Evolutionary conservation across 2,113 vertebrate species (phyloP).

Genomic region (Podilymbus podiceps): DNA sequence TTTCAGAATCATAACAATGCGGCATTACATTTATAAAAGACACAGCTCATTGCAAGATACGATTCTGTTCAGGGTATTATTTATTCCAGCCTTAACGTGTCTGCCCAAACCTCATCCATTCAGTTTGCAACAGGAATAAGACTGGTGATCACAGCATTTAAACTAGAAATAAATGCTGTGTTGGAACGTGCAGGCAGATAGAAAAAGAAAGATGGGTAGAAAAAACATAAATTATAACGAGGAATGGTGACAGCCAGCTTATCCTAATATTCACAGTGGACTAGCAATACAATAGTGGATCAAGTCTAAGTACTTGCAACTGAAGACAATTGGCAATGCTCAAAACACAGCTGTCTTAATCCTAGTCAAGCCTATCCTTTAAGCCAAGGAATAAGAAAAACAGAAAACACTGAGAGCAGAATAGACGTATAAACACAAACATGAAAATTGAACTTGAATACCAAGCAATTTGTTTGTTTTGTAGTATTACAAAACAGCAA

Average conservation of each 20-base stretch:
- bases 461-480: not conserved
- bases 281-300: not conserved
- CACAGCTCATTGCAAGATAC: not conserved
- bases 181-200: not conserved
- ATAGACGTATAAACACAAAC: conserved; percentile 47
- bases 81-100: not conserved
- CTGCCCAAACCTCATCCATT: not conserved
- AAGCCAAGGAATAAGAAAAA: conserved; percentile 43
- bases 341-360: conserved; percentile 59
- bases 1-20: not conserved
- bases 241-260: not conserved
- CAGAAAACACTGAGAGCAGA: conserved; percentile 18
- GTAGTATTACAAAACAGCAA: not conserved
- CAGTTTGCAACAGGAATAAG: not conserved
- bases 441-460: not conserved
- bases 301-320: not conserved
- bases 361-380: not conserved
- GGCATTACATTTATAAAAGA: not conserved
- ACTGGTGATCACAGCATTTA: not conserved
- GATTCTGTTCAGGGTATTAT: not conserved
- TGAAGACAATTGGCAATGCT: not conserved
- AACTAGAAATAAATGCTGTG: not conserved
- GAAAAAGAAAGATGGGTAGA: not conserved
- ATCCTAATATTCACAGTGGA: not conserved
- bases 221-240: not conserved